These are phyloP conservation scores for Melanogrammus aeglefinus DNA, from an alignment of 2,797 vertebrate genomes.

Conservation along the genomic window DNA sequence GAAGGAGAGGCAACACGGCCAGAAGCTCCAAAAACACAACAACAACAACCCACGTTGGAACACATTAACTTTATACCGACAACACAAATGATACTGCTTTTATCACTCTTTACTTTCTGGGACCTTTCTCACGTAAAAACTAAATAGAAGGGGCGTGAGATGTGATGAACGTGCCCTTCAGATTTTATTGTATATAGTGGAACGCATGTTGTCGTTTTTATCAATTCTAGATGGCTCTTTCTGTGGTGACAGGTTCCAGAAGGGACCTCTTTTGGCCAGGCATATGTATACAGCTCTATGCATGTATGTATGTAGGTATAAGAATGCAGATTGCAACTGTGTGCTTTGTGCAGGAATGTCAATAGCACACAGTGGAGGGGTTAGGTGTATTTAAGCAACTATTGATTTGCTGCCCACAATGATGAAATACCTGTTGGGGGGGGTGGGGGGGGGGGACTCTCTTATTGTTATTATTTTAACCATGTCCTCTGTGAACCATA, in stretches of 20 bases:
- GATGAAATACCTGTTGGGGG: neutral
- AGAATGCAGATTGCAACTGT: constrained; percentile 22
- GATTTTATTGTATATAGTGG: constrained; percentile 67
- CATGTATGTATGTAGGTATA: constrained; percentile 24
- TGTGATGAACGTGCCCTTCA: constrained; percentile 44
- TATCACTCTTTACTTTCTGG: constrained; percentile 53
- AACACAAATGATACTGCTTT: constrained; percentile 30
- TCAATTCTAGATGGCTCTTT: constrained; percentile 35
- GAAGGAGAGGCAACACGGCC: constrained; percentile 1
- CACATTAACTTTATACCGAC: constrained; percentile 59
- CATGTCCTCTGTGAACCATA: constrained; percentile 19
- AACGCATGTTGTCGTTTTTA: constrained; percentile 59
- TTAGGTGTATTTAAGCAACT: constrained; percentile 27
- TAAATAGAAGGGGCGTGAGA: constrained; percentile 31
- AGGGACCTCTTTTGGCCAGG: constrained; percentile 33
- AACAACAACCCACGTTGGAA: constrained; percentile 44
- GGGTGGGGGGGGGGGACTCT: constrained; percentile 6
- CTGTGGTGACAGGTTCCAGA: constrained; percentile 45
- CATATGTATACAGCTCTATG: constrained; percentile 28
- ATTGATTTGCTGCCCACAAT: constrained; percentile 27
- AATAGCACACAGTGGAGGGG: neutral
- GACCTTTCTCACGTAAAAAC: constrained; percentile 52
- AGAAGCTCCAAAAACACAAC: neutral
- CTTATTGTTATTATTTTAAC: constrained; percentile 12
- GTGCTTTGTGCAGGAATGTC: neutral